phyloP scores from a whole-genome alignment of 1,140 invertebrate species.

The Drosophila malerkotliana region DNA sequence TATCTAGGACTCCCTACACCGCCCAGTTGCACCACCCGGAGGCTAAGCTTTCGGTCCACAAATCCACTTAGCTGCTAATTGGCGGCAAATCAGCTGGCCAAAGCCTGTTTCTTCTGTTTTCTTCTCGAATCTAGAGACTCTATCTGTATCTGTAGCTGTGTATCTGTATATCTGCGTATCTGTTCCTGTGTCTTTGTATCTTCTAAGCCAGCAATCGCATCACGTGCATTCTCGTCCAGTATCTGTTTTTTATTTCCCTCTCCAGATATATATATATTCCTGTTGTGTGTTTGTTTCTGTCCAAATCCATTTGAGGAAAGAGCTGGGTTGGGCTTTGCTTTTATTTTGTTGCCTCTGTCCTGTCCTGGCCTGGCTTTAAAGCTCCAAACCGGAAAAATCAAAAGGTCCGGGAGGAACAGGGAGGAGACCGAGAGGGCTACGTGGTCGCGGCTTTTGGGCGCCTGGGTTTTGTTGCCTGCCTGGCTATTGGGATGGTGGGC shows the following conservation, averaged over 20 bases:
- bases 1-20: slow-evolving; percentile 8
- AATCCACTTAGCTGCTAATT: slow-evolving; percentile 80
- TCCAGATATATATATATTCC: neutral
- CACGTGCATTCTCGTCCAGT: slow-evolving; percentile 26
- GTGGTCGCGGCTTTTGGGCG: slow-evolving; percentile 46
- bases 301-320: slow-evolving; percentile 41
- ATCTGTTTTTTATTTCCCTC: slow-evolving; percentile 26
- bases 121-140: slow-evolving; percentile 18
- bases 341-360: neutral
- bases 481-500: neutral
- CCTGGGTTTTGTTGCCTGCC: slow-evolving; percentile 14
- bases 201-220: slow-evolving; percentile 44
- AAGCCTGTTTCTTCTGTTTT: slow-evolving; percentile 35
- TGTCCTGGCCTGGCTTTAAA: slow-evolving; percentile 21
- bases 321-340: neutral
- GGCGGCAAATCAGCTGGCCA: slow-evolving; percentile 71
- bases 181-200: slow-evolving; percentile 10
- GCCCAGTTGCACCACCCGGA: neutral
- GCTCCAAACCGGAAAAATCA: slow-evolving; percentile 25
- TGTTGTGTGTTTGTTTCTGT: slow-evolving; percentile 39
- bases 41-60: slow-evolving; percentile 55
- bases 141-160: slow-evolving; percentile 24
- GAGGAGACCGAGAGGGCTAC: neutral
- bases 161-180: slow-evolving; percentile 5
- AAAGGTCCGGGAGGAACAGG: neutral